Conservation (phyloP, 2,888 invertebrate genomes). For the Nebria salina region DNA sequence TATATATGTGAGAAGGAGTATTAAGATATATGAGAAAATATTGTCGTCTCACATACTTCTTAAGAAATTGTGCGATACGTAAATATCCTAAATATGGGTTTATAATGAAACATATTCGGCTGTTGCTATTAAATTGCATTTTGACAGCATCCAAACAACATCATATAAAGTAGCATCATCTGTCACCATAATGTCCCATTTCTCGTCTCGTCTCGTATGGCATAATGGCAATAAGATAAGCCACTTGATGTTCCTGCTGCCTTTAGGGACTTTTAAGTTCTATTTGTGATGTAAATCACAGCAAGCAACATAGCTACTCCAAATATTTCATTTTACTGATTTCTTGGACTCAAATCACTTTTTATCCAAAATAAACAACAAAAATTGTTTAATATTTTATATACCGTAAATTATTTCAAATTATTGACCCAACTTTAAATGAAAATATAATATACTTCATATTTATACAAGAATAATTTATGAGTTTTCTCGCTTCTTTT, state of each 20-base stretch:
- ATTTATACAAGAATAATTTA: too few relatives aligned
- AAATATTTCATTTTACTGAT: constrained; percentile 13
- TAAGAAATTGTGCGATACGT: too few relatives aligned
- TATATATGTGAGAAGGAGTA: too few relatives aligned
- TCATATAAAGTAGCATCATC: constrained; percentile 14
- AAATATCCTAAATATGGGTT: background rate
- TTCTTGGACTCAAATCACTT: background rate
- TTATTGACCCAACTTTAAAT: too few relatives aligned
- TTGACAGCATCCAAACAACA: background rate
- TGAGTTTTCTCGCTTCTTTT: too few relatives aligned
- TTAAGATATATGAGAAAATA: too few relatives aligned
- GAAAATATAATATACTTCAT: too few relatives aligned
- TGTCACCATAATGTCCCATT: constrained; percentile 24
- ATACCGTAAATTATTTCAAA: background rate
- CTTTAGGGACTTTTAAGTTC: constrained; percentile 34
- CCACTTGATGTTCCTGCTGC: constrained; percentile 33
- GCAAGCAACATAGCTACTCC: constrained; percentile 29
- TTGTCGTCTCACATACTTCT: too few relatives aligned
- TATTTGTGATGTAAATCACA: constrained; percentile 35
- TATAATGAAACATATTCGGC: background rate
- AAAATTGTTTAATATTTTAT: background rate
- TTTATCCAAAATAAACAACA: background rate
- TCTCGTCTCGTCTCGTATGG: background rate
- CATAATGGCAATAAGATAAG: constrained; percentile 40
- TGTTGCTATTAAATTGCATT: constrained; percentile 5